Evolutionary conservation across 2,113 vertebrate species (phyloP).

Genomic region (Accipiter cooperii): DNA sequence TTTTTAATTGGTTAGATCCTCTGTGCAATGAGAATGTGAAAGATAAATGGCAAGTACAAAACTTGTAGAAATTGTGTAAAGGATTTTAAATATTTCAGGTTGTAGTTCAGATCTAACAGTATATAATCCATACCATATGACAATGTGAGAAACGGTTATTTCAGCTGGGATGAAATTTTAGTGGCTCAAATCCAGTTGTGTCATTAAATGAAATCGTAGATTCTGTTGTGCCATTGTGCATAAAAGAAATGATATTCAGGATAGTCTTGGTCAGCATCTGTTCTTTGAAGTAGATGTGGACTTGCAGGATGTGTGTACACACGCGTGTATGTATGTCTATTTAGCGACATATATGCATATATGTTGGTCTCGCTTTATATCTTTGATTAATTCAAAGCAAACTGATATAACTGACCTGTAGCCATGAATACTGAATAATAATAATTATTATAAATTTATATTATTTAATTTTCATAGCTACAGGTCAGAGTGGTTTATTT

Average conservation of each 20-base stretch:
- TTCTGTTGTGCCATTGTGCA: neutral
- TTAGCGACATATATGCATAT: neutral
- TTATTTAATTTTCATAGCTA: neutral
- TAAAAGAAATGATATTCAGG: neutral
- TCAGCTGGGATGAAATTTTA: neutral
- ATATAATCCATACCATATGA: neutral
- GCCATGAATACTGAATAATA: neutral
- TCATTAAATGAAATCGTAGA: neutral
- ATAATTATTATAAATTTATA: neutral
- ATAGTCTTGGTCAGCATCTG: neutral
- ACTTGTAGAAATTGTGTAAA: neutral
- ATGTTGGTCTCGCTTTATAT: neutral
- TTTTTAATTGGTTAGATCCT: neutral
- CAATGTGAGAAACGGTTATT: neutral
- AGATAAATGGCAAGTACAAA: neutral
- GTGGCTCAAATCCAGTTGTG: neutral
- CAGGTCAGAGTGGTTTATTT: neutral
- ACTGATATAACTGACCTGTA: neutral
- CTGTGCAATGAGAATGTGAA: neutral
- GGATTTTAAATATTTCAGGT: slow-evolving; percentile 26
- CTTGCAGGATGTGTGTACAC: neutral
- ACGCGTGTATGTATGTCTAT: neutral
- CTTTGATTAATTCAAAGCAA: neutral
- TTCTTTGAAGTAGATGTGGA: neutral
- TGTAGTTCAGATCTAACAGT: neutral